Evolutionary conservation across 1,140 invertebrate genomes (phyloP), one percentile per base, ranked within the genome.

Genomic region (Cyclina sinensis): DNA sequence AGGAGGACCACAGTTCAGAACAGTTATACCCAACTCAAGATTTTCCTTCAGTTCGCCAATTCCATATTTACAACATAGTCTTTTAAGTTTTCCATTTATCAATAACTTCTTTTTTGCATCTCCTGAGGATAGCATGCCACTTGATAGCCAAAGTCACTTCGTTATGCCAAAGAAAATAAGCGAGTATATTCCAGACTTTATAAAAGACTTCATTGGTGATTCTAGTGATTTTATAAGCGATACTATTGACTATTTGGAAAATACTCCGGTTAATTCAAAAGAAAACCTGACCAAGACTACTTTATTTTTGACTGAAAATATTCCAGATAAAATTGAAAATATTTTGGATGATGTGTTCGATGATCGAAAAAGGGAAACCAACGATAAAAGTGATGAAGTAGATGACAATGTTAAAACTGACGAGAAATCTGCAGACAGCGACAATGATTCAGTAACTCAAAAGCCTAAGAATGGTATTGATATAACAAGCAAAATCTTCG

Each of bases 31-130:
- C 32, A 35, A n/a, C 9, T 46, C 74, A 78, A 24, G 54, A 18
- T 35, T 78, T 18, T 37, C 74, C 0, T 21, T 32, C 24, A 32
- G 48, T 51, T 12, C 46, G 3, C 43, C 27, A 14, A 32, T n/a
- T 18, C 46, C 48, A 54, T 57, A 78, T 48, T 21, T 78, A 32
- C 74, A 51, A 35, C 43, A 32, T 37, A 78, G 18, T 35, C 9
- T 21, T 16, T 51, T 78, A 14, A 78, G 39, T 32, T 54, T 78
- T 35, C 74, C 74, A 0, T 78, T 51, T 37, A 24, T 78, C 1
- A 78, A 78, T 54, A 78, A 78, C 21, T 78, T 78, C 74, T 78
- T 78, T 54, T 78, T 78, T 35, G 48, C 74, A n/a, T 7, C 74
- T 35, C 74, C 74, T 18, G 74, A 78, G 54, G 74, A 78, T 24